Evolutionary conservation across 2,888 invertebrate species (phyloP).

Genomic region (Yponomeuta sedellus): DNA sequence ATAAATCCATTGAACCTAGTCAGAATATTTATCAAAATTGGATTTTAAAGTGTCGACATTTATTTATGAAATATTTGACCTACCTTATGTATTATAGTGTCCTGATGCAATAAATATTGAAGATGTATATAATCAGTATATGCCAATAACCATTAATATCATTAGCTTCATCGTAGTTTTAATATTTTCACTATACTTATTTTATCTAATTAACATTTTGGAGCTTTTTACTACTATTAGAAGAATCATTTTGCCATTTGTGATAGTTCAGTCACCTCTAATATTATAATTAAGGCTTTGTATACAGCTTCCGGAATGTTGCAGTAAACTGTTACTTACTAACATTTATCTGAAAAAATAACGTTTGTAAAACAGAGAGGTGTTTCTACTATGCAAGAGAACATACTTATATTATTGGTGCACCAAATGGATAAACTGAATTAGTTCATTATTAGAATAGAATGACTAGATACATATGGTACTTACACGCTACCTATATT

Average conservation of each 20-base stretch:
- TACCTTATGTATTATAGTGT: constrained; percentile 1
- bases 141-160: constrained; percentile 29
- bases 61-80: constrained; percentile 6
- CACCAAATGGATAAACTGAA: constrained; percentile 35
- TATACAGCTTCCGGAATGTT: constrained; percentile 76
- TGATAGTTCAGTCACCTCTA: constrained; percentile 54
- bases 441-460: constrained; percentile 14
- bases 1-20: constrained; percentile 54
- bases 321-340: constrained; percentile 69
- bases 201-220: constrained; percentile 49
- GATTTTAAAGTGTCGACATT: constrained; percentile 5
- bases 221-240: constrained; percentile 53
- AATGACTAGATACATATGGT: constrained; percentile 16
- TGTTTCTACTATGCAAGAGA: background rate
- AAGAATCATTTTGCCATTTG: constrained; percentile 52
- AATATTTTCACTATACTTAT: background rate
- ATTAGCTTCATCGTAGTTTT: background rate
- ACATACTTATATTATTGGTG: constrained; percentile 35
- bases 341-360: constrained; percentile 43
- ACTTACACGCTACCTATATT: background rate
- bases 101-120: constrained; percentile 15
- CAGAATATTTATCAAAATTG: constrained; percentile 36
- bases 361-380: constrained; percentile 17
- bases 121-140: constrained; percentile 56
- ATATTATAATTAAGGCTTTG: constrained; percentile 63